Evolutionary conservation across 2,888 invertebrate species (phyloP), one percentile per base, ranked within the genome.

Genomic region (Axea sp.): DNA sequence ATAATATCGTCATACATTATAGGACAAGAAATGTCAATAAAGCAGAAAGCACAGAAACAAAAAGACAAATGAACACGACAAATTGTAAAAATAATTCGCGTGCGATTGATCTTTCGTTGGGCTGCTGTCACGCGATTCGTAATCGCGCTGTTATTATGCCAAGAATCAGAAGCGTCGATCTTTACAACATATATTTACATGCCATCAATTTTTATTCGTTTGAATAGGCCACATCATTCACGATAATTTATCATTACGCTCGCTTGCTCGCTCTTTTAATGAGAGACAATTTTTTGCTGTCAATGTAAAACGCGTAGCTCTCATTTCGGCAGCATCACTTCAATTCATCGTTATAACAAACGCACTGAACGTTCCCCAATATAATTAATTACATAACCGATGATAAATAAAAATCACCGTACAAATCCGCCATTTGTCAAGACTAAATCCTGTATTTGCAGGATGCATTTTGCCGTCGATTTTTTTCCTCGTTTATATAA

Each of bases 121-220:
- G 39, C 39, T 19, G 9, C 39, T 19, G 19, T 19, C 19, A 39
- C 39, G 19, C 39, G 39, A 17, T 9, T 39, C 9, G 39, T 22
- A 39, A 39, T 22, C 19, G 39, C 39, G 6, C 41, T 8, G 28
- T 28, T 22, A 28, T 43, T 43, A 15, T n/a, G 43, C 8, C 14
- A n/a, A 12, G 12, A 24, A 43, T 43, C 43, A 22, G 43, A 11
- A 7, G 1, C 1, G 33, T 4, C 15, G 9, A 43, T 43, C 26
- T 28, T 43, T 14, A 24, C 5, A 7, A 22, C 15, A 8, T 14
- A 15, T 5, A 43, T 43, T 43, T 47, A 30, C 47, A 47, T 47
- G 24, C 17, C 47, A 47, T 30, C 17, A 47, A 30, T 47, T 30
- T 47, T 47, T 28, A 47, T 47, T 47, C 47, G 47, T 12, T 17